Evolutionary conservation across 2,797 vertebrate species (phyloP), one percentile per base, ranked within the genome.

Genomic region (Margarornis squamiger): DNA sequence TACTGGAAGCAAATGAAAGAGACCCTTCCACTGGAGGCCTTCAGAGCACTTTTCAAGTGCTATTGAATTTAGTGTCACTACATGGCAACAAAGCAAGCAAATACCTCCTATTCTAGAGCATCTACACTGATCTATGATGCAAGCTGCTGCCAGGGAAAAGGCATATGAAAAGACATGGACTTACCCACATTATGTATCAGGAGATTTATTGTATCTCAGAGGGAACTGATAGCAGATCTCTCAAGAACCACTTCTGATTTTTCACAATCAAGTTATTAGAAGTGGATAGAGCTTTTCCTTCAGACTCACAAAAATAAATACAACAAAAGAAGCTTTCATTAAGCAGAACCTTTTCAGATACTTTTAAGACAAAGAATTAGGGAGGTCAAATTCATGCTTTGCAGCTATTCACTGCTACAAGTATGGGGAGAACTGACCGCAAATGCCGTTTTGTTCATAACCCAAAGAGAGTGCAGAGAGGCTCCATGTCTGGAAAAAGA

Each of bases 1-100:
- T 80, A 55, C 55, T 90, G 85, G 76, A 93, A 91, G 63, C 43
- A 92, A 95, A 93, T 66, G 41, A 95, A 91, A 93, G 58, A 87
- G 54, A 67, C 39, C 34, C n/a, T 94, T 91, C 81, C 62, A 86
- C 32, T 62, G 52, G 45, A 86, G 70, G 61, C 86, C 63, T 86
- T 80, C 65, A 83, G 78, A 92, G 81, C 80, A 71, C 67, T 78
- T 93, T 8, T 77, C 58, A 95, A 96, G 90, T 66, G 67, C 62
- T 68, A 21, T 21, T 91, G 76, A 91, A 92, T 72, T 91, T 63
- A 86, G 51, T 27, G 55, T 81, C 21, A 45, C 46, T 78, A 32
- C 27, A 27, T 7, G 20, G 75, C 57, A 93, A 89, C 70, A 93
- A 93, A 91, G 76, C 30, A 83, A 80, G 45, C 38, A 90, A 92